phyloP scores from a whole-genome alignment of 2,797 vertebrate genomes.

The Gallinago stenura region DNA sequence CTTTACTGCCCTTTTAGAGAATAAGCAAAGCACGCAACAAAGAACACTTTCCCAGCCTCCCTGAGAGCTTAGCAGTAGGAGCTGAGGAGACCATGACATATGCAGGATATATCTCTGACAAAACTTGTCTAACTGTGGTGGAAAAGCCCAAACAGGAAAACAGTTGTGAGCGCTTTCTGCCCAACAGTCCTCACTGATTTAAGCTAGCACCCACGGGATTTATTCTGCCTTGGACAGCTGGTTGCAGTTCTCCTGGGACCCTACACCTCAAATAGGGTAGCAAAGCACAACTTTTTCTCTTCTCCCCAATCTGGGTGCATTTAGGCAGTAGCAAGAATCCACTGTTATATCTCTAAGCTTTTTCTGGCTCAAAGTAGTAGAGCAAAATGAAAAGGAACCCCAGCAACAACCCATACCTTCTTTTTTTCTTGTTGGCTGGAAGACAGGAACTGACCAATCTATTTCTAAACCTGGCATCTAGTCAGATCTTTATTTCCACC shows the following conservation, averaged over 20 bases:
- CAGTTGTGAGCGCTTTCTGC: neutral
- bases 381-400: neutral
- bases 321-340: neutral
- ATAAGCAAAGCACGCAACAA: neutral
- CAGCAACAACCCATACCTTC: neutral
- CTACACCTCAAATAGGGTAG: neutral
- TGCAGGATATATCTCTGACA: neutral
- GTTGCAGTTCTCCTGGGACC: neutral
- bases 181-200: neutral
- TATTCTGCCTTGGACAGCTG: neutral
- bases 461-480: slow-evolving; percentile 55
- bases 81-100: neutral
- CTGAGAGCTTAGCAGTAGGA: neutral
- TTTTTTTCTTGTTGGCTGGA: slow-evolving; percentile 10
- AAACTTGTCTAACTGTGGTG: neutral
- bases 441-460: slow-evolving; percentile 64
- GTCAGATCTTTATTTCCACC: slow-evolving; percentile 70
- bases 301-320: neutral
- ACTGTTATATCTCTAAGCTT: neutral
- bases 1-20: neutral
- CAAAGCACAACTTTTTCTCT: neutral
- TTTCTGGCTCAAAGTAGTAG: neutral
- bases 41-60: neutral
- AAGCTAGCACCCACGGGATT: neutral
- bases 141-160: neutral